These are phyloP conservation scores for Octonoba sinensis DNA, from an alignment of 2,888 invertebrate genomes.

Conservation along the genomic window DNA sequence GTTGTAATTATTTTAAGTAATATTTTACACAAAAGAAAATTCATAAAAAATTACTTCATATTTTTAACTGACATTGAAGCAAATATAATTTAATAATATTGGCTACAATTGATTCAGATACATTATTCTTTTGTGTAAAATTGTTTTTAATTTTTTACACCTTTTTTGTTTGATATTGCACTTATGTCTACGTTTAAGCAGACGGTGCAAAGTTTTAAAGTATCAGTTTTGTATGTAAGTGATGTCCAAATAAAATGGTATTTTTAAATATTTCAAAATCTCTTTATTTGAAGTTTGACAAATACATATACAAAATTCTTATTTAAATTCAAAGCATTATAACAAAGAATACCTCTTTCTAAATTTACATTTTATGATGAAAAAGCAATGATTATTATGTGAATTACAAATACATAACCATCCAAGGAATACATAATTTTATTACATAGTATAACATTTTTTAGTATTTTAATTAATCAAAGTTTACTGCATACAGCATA, in stretches of 20 bases:
- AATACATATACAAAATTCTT: too few species aligned
- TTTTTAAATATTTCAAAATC: neutral
- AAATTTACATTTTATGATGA: too few species aligned
- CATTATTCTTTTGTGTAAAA: neutral
- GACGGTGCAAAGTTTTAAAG: neutral
- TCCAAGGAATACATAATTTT: too few species aligned
- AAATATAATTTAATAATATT: neutral
- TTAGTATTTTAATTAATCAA: too few species aligned
- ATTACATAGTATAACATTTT: too few species aligned
- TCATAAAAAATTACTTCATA: neutral
- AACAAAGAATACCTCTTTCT: too few species aligned
- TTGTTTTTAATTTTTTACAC: slow-evolving; percentile 4
- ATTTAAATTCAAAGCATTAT: too few species aligned
- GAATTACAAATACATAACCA: too few species aligned
- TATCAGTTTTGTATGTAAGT: neutral
- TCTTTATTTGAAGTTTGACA: too few species aligned
- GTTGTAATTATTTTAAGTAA: neutral
- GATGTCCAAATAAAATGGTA: slow-evolving; percentile 1
- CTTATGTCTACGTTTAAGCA: slow-evolving; percentile 15
- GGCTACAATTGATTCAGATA: neutral
- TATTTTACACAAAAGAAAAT: slow-evolving; percentile 2
- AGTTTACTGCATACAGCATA: too few species aligned
- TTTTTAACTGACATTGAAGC: neutral
- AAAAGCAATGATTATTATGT: too few species aligned
- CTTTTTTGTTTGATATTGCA: neutral